These are phyloP conservation scores for Pituophis catenifer DNA, from an alignment of 2,113 vertebrate species.

Conservation along the genomic window DNA sequence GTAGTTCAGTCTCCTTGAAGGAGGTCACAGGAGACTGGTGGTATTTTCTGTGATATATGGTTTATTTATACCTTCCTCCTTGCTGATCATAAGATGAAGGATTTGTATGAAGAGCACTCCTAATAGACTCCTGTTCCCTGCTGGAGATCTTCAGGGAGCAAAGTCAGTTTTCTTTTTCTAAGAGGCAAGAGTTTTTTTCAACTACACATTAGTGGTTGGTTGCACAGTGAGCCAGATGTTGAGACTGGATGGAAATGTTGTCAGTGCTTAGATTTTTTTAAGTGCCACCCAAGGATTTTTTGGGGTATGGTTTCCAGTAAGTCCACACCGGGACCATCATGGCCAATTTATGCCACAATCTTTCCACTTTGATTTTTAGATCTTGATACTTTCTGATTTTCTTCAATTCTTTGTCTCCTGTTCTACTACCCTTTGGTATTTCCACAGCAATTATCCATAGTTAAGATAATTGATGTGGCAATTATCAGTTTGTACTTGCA, in stretches of 20 bases:
- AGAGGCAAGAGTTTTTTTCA: not conserved
- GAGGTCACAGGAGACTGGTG: not conserved
- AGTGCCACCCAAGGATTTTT: not conserved
- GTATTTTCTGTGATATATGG: not conserved
- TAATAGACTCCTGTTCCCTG: not conserved
- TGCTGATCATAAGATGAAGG: not conserved
- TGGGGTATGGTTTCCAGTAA: not conserved
- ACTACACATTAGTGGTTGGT: not conserved
- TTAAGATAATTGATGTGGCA: not conserved
- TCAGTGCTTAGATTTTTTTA: not conserved
- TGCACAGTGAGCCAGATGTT: not conserved
- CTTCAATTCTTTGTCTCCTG: not conserved
- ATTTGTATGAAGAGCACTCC: not conserved
- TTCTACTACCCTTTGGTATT: not conserved
- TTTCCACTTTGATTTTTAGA: not conserved
- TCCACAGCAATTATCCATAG: not conserved
- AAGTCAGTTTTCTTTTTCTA: not conserved
- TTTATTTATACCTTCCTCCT: not conserved
- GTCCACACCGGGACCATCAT: not conserved
- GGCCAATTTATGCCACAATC: not conserved
- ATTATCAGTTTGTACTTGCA: not conserved
- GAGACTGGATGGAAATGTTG: not conserved
- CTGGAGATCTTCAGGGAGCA: not conserved
- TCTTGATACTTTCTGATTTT: not conserved
- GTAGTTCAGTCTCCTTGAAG: not conserved